Evolutionary conservation across 2,888 invertebrate genomes (phyloP).

Genomic region (Nebria salina): DNA sequence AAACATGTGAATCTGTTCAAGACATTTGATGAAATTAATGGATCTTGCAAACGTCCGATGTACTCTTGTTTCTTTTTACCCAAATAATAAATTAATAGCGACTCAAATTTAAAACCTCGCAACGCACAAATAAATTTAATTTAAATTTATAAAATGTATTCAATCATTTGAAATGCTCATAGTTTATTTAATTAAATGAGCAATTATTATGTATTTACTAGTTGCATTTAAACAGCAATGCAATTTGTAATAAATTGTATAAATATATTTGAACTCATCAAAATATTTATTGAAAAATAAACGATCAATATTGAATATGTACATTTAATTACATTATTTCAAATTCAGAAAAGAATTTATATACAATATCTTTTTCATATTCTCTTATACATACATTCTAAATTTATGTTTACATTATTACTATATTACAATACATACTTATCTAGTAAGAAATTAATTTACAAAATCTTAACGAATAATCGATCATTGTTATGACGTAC

Average conservation of each 20-base stretch:
- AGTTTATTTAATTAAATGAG: no score
- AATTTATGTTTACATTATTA: neutral
- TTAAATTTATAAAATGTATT: no score
- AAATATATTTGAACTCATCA: neutral
- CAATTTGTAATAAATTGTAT: no score
- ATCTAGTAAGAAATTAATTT: neutral
- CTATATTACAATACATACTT: conserved; percentile 1
- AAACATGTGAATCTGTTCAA: conserved; percentile 27
- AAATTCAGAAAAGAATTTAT: neutral
- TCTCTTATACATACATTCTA: neutral
- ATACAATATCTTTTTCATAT: neutral
- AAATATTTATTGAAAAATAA: conserved; percentile 1
- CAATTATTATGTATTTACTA: no score
- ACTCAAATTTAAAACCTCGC: neutral
- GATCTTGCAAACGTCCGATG: conserved; percentile 24
- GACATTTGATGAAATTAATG: conserved; percentile 38
- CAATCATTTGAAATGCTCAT: no score
- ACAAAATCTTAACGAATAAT: neutral
- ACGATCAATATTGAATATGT: neutral
- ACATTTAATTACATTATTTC: neutral
- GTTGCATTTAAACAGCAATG: no score
- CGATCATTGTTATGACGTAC: neutral
- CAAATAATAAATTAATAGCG: neutral
- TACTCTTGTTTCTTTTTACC: neutral
- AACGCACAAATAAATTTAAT: no score